Evolutionary conservation across 2,888 invertebrate species (phyloP).

Genomic region (Kuschelorhynchus macadamiae): DNA sequence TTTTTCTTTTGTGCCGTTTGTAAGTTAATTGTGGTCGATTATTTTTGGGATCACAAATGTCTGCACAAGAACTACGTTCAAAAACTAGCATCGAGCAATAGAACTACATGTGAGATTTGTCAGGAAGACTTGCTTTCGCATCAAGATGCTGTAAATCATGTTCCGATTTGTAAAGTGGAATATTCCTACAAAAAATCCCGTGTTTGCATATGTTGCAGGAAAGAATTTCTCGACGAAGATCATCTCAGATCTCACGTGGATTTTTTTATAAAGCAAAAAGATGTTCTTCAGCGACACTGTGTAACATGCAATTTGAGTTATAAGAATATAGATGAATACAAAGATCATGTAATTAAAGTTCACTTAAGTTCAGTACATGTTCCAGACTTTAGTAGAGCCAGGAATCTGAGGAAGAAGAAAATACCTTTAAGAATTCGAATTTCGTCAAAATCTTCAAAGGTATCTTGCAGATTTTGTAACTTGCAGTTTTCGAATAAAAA

Average conservation of each 20-base stretch:
- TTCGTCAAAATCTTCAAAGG: neutral
- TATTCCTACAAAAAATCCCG: neutral
- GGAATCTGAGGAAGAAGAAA: too few relatives aligned
- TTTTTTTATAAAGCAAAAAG: neutral
- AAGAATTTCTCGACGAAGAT: conserved; percentile 6
- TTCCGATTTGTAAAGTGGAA: too few relatives aligned
- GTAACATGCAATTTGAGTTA: neutral
- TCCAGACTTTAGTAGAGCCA: neutral
- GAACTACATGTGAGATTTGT: conserved; percentile 53
- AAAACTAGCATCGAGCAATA: conserved; percentile 15
- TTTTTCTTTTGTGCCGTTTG: conserved; percentile 30
- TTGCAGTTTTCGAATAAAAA: conserved; percentile 59
- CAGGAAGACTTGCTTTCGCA: conserved; percentile 46
- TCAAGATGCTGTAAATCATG: neutral
- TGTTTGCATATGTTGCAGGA: conserved; percentile 11
- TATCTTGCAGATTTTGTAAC: conserved; percentile 58
- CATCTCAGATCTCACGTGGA: neutral
- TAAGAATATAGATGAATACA: conserved; percentile 2
- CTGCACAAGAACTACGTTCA: conserved; percentile 25
- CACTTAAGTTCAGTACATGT: conserved; percentile 12
- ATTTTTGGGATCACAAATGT: conserved; percentile 33
- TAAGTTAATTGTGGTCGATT: conserved; percentile 1
- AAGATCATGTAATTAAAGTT: conserved; percentile 10
- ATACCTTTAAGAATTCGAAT: too few relatives aligned
- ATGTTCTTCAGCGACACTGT: conserved; percentile 2